These are phyloP conservation scores for Nansenia antarctica DNA, from an alignment of 2,113 vertebrate species.

Conservation along the genomic window DNA sequence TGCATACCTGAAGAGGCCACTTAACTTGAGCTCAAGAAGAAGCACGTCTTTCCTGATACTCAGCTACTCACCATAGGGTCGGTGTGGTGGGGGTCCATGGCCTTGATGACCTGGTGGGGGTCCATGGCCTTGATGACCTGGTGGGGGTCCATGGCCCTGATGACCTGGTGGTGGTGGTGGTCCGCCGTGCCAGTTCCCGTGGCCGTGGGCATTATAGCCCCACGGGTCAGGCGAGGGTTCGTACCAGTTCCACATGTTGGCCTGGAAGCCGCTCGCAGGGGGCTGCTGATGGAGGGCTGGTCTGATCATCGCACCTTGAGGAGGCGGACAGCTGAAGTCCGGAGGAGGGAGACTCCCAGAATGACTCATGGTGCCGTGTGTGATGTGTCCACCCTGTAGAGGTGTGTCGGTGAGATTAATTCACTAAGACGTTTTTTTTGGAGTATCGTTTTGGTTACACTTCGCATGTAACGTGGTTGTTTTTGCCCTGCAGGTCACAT, in stretches of 20 bases:
- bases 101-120: too few relatives aligned
- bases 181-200: constrained; percentile 6
- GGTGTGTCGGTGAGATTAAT: background rate
- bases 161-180: too few relatives aligned
- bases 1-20: too few relatives aligned
- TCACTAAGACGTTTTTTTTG: background rate
- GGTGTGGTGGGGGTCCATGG: too few relatives aligned
- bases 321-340: constrained; percentile 49
- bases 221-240: constrained; percentile 42
- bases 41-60: too few relatives aligned
- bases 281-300: constrained; percentile 26
- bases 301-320: constrained; percentile 13
- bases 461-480: constrained; percentile 29
- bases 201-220: constrained; percentile 13
- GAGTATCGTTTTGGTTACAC: too few relatives aligned
- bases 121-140: too few relatives aligned
- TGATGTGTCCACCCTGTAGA: background rate
- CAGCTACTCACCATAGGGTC: too few relatives aligned
- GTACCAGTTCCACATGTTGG: constrained; percentile 64
- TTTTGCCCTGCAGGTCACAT: constrained; percentile 21
- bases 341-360: constrained; percentile 60
- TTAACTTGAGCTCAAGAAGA: too few relatives aligned
- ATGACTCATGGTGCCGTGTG: constrained; percentile 47
- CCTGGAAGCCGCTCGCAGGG: constrained; percentile 50
- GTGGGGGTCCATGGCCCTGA: too few relatives aligned